Conservation (phyloP, 2,797 vertebrate genomes). For the Macropodus opercularis region DNA sequence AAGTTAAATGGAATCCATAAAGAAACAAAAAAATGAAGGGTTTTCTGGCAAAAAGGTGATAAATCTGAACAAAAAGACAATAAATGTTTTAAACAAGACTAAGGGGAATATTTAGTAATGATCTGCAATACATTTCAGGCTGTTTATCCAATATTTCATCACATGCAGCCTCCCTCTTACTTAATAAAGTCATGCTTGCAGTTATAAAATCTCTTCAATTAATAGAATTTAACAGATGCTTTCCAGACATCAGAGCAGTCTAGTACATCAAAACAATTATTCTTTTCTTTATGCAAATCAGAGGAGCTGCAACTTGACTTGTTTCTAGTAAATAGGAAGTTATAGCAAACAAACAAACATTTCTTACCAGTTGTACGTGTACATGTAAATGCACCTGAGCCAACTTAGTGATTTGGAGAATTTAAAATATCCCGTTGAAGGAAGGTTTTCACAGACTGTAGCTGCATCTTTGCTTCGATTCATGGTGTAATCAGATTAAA, state of each 20-base stretch:
- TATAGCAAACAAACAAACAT: too few species aligned
- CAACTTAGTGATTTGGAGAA: neutral
- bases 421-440: neutral
- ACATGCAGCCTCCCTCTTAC: neutral
- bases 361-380: too few species aligned
- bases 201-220: neutral
- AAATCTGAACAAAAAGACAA: neutral
- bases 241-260: neutral
- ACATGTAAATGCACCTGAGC: neutral
- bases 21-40: neutral
- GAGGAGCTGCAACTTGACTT: neutral
- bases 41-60: constrained; percentile 12
- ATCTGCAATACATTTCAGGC: neutral
- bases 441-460: neutral
- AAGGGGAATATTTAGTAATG: neutral
- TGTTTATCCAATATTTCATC: neutral
- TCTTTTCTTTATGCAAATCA: constrained; percentile 2
- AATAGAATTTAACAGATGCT: neutral
- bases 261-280: neutral
- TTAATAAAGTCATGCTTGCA: neutral
- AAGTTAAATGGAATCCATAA: neutral
- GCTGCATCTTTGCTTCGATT: neutral
- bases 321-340: too few species aligned
- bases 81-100: neutral
- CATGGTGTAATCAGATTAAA: constrained; percentile 1